These are phyloP conservation scores for Meloidogyne hapla DNA, from an alignment of 1,140 invertebrate genomes.

Conservation along the genomic window DNA sequence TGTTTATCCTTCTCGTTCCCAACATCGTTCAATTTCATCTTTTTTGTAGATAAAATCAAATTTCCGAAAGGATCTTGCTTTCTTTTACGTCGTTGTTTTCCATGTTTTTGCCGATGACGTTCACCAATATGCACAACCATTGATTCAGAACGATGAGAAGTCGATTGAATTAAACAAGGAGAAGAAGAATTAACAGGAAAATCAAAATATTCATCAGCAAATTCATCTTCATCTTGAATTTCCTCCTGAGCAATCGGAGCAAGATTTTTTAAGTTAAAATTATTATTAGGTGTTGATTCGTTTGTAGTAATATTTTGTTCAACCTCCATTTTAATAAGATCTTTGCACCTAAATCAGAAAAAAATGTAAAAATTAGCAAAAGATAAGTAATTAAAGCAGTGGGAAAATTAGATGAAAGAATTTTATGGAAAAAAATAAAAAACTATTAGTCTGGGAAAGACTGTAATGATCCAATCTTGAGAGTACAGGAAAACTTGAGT, in stretches of 20 bases:
- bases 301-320: not conserved
- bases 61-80: constrained; percentile 24
- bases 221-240: not conserved
- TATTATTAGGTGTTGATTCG: not conserved
- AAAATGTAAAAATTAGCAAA: too few relatives aligned
- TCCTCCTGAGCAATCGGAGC: not conserved
- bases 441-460: too few relatives aligned
- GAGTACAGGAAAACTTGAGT: too few relatives aligned
- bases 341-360: too few relatives aligned
- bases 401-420: too few relatives aligned
- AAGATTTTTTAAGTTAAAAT: not conserved
- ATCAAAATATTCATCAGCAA: not conserved
- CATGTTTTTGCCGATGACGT: not conserved
- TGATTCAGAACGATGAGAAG: constrained; percentile 5
- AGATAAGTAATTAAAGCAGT: too few relatives aligned
- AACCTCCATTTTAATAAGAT: not conserved
- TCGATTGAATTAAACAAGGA: not conserved
- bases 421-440: too few relatives aligned
- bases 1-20: not conserved
- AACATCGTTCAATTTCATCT: constrained; percentile 23
- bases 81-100: constrained; percentile 15
- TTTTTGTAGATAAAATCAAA: constrained; percentile 23
- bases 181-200: not conserved
- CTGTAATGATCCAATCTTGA: too few relatives aligned
- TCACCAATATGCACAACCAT: not conserved